A percentile compares a stretch with the other conserved stretches of the same genome.
Conservation (phyloP, 2,113 vertebrate species). For the Lampris megalopsis region DNA sequence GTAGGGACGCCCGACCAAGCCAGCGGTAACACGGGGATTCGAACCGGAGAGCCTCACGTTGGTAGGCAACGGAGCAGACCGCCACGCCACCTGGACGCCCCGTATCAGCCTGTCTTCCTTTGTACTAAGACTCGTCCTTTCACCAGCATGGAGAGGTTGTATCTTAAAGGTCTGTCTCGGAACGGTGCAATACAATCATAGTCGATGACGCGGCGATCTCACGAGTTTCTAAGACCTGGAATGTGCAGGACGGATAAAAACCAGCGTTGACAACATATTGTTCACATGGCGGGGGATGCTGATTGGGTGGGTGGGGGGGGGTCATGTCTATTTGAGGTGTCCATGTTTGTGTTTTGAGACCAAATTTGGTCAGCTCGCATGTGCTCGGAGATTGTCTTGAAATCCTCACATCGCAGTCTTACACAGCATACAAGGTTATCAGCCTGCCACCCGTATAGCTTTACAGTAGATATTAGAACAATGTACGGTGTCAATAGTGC, state of each 20-base stretch:
- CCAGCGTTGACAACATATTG: neutral
- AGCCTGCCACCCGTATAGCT: neutral
- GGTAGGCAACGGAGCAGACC: too few relatives aligned
- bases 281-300: too few relatives aligned
- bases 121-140: conserved; percentile 3
- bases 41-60: too few relatives aligned
- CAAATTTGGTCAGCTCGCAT: too few relatives aligned
- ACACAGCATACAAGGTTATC: too few relatives aligned
- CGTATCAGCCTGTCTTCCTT: neutral
- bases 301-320: too few relatives aligned
- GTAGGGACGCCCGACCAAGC: too few relatives aligned
- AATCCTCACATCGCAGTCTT: too few relatives aligned
- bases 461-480: neutral
- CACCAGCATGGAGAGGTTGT: neutral
- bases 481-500: conserved; percentile 15
- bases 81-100: too few relatives aligned
- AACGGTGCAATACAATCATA: conserved; percentile 58
- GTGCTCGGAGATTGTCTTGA: too few relatives aligned
- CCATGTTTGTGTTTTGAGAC: neutral
- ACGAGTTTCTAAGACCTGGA: conserved; percentile 19
- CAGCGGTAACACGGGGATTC: too few relatives aligned
- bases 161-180: neutral
- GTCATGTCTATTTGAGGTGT: too few relatives aligned
- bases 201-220: conserved; percentile 48
- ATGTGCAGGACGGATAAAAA: neutral